Evolutionary conservation across 2,113 vertebrate genomes (phyloP), one percentile per base, ranked within the genome.

Genomic region (Ceuthmochares aereus): DNA sequence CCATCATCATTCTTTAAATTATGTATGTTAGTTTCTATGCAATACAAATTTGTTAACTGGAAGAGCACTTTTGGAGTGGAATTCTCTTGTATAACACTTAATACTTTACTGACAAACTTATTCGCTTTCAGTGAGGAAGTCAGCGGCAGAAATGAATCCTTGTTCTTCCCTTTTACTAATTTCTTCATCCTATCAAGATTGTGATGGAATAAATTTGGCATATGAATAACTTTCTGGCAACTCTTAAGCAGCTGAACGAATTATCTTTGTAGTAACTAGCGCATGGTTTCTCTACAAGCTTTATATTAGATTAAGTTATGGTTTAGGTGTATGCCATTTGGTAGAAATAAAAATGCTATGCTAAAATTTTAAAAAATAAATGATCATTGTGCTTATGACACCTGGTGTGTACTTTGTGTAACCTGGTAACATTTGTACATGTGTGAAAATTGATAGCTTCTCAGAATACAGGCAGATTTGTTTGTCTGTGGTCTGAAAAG

Each of bases 231-330:
- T 75, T 96, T 68, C 88, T 95, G 81, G 70, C 79, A 93, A 51
- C 89, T 91, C 70, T 90, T 87, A 95, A 94, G 32, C 30, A 56
- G 49, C 54, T 93, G 91, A 96, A 95, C 94, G 74, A 94, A 94
- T n/a, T 94, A 75, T 36, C 14, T 94, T 96, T 96, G 92, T 82
- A 86, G 90, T 93, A 36, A 40, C 9, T 70, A 21, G 2, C 47
- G 7, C 6, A 4, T 45, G 10, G 18, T 37, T 83, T 76, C 34
- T 74, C 32, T 4, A 5, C 29, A 72, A 37, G 4, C 23, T 63
- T 81, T 70, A 30, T 64, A 82, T 86, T 36, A 51, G 83, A 63
- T 25, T 12, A 4, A 45, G 11, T 4, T 45, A n/a, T 60, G 26
- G 45, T 27, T 60, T 85, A 36, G 14, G 18, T 49, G 27, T 62